These are phyloP conservation scores for Hippoglossus stenolepis DNA, from an alignment of 2,113 vertebrate species.

Conservation along the genomic window DNA sequence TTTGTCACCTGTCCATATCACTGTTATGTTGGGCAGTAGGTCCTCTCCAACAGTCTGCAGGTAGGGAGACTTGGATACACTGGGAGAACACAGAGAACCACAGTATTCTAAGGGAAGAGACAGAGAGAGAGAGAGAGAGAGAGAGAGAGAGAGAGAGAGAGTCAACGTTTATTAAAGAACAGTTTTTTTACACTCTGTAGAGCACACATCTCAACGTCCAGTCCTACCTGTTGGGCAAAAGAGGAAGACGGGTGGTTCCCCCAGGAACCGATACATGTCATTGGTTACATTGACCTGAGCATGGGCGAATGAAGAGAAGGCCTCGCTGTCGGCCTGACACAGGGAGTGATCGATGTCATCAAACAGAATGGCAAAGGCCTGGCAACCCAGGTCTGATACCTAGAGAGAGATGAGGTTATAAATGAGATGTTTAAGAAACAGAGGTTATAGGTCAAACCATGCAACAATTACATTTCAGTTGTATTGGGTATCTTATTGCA, in stretches of 20 bases:
- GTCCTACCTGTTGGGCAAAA: conserved; percentile 89
- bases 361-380: conserved; percentile 88
- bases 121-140: neutral
- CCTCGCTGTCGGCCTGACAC: conserved; percentile 88
- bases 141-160: neutral
- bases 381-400: conserved; percentile 88
- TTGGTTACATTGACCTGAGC: conserved; percentile 89
- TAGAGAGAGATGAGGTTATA: conserved; percentile 32
- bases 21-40: conserved; percentile 83
- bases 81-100: conserved; percentile 87
- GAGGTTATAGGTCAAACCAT: neutral
- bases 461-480: neutral
- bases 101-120: conserved; percentile 83
- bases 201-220: too few relatives aligned
- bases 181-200: neutral
- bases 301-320: conserved; percentile 88
- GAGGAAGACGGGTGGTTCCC: conserved; percentile 87
- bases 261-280: conserved; percentile 85
- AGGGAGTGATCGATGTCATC: conserved; percentile 90
- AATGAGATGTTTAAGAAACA: neutral
- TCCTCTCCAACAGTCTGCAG: conserved; percentile 86
- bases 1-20: conserved; percentile 89
- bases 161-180: neutral
- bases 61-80: conserved; percentile 86
- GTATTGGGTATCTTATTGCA: too few relatives aligned